Conservation (phyloP, 2,113 vertebrate genomes). For the Maccullochella peelii region DNA sequence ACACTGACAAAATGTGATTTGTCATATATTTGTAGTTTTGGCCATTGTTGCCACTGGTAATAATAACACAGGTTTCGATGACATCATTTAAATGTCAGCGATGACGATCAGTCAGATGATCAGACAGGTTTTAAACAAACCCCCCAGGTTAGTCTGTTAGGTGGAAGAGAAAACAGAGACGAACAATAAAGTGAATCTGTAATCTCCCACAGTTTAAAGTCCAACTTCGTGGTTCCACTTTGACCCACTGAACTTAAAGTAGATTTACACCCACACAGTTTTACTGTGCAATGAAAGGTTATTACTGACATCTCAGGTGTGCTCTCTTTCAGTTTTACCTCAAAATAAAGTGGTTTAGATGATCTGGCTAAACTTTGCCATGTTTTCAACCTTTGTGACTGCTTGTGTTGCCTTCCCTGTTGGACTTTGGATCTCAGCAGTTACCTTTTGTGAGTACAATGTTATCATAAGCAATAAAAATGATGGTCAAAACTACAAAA, state of each 20-base stretch:
- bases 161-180: not conserved
- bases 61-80: not conserved
- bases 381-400: not conserved
- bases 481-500: not conserved
- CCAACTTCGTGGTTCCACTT: not conserved
- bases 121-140: constrained; percentile 2
- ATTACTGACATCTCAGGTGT: constrained; percentile 2
- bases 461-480: not conserved
- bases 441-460: not conserved
- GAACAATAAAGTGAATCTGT: not conserved
- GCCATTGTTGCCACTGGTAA: not conserved
- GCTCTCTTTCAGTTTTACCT: constrained; percentile 31
- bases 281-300: not conserved
- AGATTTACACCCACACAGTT: not conserved
- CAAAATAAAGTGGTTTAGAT: constrained; percentile 1
- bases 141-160: not conserved
- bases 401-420: not conserved
- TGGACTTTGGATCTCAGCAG: not conserved
- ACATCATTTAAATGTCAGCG: not conserved
- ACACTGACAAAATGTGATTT: not conserved
- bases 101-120: not conserved
- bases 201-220: constrained; percentile 24
- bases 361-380: not conserved
- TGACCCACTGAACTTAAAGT: not conserved
- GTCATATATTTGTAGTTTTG: not conserved